A percentile compares a stretch with the other conserved stretches of the same genome.
Evolutionary conservation across 2,797 vertebrate species (phyloP).

Genomic region (Astyanax mexicanus): DNA sequence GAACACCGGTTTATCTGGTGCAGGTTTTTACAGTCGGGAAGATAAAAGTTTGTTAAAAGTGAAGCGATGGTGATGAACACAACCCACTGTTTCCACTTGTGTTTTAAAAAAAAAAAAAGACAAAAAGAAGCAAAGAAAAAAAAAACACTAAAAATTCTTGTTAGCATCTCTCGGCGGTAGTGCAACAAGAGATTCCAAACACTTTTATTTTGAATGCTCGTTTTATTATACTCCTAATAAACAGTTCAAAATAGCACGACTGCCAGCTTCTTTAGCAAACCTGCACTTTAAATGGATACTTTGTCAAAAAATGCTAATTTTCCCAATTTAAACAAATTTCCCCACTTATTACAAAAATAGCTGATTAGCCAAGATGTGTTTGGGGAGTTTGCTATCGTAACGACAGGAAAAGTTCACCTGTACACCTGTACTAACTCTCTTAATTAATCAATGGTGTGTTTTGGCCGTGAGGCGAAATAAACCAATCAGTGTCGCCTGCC

Average conservation of each 20-base stretch:
- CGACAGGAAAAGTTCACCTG: too few species aligned
- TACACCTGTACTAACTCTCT: too few species aligned
- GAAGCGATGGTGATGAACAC: neutral
- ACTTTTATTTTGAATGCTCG: neutral
- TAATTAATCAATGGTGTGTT: too few species aligned
- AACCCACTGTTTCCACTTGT: neutral
- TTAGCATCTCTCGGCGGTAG: constrained; percentile 15
- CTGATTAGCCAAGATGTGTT: neutral
- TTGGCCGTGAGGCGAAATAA: too few species aligned
- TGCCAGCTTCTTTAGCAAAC: neutral
- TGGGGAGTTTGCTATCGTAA: too few species aligned
- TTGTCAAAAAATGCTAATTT: neutral
- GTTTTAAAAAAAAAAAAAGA: neutral
- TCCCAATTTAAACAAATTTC: neutral
- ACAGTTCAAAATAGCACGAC: neutral
- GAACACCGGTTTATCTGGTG: neutral
- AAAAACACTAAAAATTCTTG: neutral
- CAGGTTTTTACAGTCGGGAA: neutral
- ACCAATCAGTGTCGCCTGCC: too few species aligned
- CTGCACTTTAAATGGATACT: neutral
- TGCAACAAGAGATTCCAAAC: constrained; percentile 17
- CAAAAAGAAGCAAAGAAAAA: too few species aligned
- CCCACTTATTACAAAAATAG: neutral
- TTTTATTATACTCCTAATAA: neutral
- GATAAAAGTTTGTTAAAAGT: neutral